These are phyloP conservation scores for Mechanitis messenoides DNA, from an alignment of 2,888 invertebrate species.

Conservation along the genomic window DNA sequence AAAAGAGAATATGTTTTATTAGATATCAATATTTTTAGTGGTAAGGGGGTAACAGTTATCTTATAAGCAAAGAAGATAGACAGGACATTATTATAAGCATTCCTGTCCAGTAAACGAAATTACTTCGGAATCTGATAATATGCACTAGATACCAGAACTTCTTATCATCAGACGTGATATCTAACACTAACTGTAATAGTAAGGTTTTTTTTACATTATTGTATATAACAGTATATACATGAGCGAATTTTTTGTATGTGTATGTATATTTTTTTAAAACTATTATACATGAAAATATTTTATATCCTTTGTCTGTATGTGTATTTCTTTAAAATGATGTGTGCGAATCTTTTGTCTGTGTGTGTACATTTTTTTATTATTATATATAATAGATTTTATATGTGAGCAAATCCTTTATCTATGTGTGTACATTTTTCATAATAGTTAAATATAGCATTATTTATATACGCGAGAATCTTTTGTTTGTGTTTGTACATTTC, in stretches of 20 bases:
- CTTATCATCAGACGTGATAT: not conserved
- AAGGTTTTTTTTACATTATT: slow-evolving; percentile 49
- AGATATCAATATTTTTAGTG: too few relatives aligned
- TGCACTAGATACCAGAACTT: not conserved
- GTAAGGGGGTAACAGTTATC: not conserved
- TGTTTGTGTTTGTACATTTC: too few relatives aligned
- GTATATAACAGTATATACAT: slow-evolving; percentile 30
- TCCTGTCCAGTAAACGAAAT: not conserved
- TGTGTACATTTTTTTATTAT: slow-evolving; percentile 26
- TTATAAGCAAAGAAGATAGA: not conserved
- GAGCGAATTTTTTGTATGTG: too few relatives aligned
- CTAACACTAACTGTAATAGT: slow-evolving; percentile 2
- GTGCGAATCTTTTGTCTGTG: not conserved
- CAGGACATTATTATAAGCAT: not conserved
- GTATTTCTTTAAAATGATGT: not conserved
- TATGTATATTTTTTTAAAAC: slow-evolving; percentile 48
- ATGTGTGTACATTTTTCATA: too few relatives aligned
- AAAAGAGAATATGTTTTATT: too few relatives aligned
- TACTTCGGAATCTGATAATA: not conserved
- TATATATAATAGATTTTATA: too few relatives aligned
- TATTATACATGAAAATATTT: slow-evolving; percentile 34
- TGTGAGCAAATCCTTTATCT: too few relatives aligned
- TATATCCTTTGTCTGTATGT: not conserved
- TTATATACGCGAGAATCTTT: too few relatives aligned
- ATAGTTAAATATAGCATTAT: too few relatives aligned